Evolutionary conservation across 2,888 invertebrate genomes (phyloP).

Genomic region (Pterobdella sp.): DNA sequence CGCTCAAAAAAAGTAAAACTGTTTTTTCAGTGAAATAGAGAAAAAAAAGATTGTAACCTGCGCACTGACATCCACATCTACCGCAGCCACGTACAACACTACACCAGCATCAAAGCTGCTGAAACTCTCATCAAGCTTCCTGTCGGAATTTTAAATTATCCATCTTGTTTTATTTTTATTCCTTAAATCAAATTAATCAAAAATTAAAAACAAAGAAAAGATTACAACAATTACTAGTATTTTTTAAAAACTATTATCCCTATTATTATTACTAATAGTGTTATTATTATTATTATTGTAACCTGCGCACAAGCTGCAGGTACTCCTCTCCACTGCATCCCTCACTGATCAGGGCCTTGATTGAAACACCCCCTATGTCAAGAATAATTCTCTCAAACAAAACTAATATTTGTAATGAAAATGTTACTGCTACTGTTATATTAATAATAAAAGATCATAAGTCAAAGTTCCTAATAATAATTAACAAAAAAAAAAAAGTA

Average conservation of each 20-base stretch:
- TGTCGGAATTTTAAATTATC: not conserved
- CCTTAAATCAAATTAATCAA: not conserved
- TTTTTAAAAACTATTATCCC: not conserved
- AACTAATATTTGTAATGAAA: not conserved
- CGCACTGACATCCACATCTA: constrained; percentile 58
- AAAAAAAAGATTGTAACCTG: not conserved
- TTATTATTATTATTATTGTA: not conserved
- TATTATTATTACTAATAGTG: too few relatives aligned
- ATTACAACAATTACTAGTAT: not conserved
- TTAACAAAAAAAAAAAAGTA: not conserved
- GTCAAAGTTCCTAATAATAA: not conserved
- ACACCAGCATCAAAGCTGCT: constrained; percentile 65
- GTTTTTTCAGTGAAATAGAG: not conserved
- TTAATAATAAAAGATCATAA: not conserved
- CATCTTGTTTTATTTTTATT: too few relatives aligned
- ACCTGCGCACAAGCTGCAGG: constrained; percentile 10
- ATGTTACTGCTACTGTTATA: not conserved
- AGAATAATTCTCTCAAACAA: not conserved
- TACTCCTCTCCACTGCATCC: not conserved
- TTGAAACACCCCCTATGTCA: constrained; percentile 9
- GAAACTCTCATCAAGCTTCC: constrained; percentile 16
- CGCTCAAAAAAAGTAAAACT: not conserved
- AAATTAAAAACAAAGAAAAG: not conserved
- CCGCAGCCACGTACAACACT: constrained; percentile 86
- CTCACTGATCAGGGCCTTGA: not conserved